Percentiles rank a stretch among this genome's conserved stretches.
Conservation (phyloP, 2,113 vertebrate genomes). For the Daubentonia madagascariensis region DNA sequence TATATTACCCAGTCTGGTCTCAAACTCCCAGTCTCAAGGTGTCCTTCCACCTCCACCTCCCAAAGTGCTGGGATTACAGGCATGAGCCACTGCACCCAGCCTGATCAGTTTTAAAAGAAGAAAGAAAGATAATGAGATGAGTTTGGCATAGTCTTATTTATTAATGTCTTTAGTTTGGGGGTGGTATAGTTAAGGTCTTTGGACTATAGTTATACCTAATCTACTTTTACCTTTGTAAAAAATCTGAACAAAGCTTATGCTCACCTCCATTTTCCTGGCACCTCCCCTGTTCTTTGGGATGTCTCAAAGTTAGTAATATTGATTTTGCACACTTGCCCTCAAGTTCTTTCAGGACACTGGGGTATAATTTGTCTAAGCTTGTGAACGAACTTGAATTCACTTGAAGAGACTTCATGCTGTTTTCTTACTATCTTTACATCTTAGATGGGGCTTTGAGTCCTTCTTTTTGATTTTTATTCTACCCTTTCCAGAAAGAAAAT, state of each 20-base stretch:
- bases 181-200: neutral
- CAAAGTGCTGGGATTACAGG: neutral
- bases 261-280: neutral
- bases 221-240: slow-evolving; percentile 13
- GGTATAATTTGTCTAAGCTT: slow-evolving; percentile 4
- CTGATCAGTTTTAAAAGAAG: neutral
- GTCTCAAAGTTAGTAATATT: neutral
- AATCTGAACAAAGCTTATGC: neutral
- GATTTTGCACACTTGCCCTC: neutral
- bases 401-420: slow-evolving; percentile 27
- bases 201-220: neutral
- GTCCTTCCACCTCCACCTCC: neutral
- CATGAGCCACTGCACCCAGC: neutral
- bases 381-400: slow-evolving; percentile 3
- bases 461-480: slow-evolving; percentile 15
- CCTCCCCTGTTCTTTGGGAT: neutral
- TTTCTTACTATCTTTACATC: slow-evolving; percentile 23
- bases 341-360: neutral
- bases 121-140: neutral
- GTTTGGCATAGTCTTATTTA: neutral
- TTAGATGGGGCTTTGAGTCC: neutral
- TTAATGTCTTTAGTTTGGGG: neutral
- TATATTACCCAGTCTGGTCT: neutral
- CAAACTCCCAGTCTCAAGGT: neutral
- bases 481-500: slow-evolving; percentile 13